Conservation (phyloP, 1,140 invertebrate genomes). For the Drosophila sucinea region DNA sequence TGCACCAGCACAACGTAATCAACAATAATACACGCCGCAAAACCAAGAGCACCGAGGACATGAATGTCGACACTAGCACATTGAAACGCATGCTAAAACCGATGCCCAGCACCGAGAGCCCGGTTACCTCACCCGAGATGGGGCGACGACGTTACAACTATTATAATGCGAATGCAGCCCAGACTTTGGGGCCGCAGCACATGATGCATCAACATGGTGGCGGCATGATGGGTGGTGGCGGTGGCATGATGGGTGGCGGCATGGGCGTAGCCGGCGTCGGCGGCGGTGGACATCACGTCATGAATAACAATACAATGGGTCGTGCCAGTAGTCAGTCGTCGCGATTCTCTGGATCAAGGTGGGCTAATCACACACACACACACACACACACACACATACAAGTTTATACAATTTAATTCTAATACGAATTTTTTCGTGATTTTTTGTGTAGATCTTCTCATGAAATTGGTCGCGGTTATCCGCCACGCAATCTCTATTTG, state of each 20-base stretch:
- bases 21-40: conserved; percentile 90
- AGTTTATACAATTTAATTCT: no score
- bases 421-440: no score
- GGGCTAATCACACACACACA: conserved; percentile 33
- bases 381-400: no score
- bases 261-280: conserved; percentile 52
- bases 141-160: conserved; percentile 88
- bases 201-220: conserved; percentile 83
- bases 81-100: conserved; percentile 97
- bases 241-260: conserved; percentile 38
- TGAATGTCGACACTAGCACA: conserved; percentile 94
- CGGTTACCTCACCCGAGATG: conserved; percentile 94
- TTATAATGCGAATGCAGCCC: conserved; percentile 84
- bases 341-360: conserved; percentile 84
- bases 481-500: conserved; percentile 88
- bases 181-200: conserved; percentile 83
- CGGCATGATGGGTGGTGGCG: conserved; percentile 54
- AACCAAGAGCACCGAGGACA: conserved; percentile 95
- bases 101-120: conserved; percentile 93
- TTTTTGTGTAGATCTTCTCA: conserved; percentile 85
- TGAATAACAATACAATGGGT: conserved; percentile 83
- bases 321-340: conserved; percentile 82
- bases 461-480: conserved; percentile 85
- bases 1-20: conserved; percentile 85
- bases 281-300: conserved; percentile 79